Conservation (phyloP, 2,888 invertebrate species). For the Blera fallax region DNA sequence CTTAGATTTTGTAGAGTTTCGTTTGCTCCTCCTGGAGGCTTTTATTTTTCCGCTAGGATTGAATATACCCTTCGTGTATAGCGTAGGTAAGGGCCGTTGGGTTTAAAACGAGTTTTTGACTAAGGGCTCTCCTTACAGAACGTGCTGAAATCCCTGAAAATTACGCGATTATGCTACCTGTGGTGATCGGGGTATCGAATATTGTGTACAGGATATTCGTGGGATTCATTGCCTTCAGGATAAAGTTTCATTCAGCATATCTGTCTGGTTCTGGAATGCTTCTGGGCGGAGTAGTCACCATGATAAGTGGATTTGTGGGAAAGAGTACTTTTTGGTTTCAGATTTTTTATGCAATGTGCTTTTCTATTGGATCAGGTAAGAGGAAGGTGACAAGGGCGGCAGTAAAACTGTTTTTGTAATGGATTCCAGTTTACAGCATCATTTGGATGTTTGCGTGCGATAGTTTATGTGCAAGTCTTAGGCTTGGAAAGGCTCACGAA, state of each 20-base stretch:
- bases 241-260: conserved; percentile 73
- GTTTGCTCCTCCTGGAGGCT: conserved; percentile 81
- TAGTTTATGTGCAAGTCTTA: conserved; percentile 89
- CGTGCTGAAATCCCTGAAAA: conserved; percentile 82
- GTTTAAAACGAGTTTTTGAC: not conserved
- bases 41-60: conserved; percentile 89
- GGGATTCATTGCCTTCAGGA: conserved; percentile 77
- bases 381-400: not conserved
- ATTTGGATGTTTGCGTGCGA: conserved; percentile 88
- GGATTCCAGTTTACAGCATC: conserved; percentile 84
- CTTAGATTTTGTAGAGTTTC: conserved; percentile 77
- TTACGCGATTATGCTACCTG: conserved; percentile 72
- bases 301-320: conserved; percentile 86
- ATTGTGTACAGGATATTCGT: conserved; percentile 82
- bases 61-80: conserved; percentile 90
- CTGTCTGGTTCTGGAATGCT: conserved; percentile 77
- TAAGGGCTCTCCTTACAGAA: conserved; percentile 76
- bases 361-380: conserved; percentile 77
- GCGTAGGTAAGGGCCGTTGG: conserved; percentile 77
- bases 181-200: conserved; percentile 88
- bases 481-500: conserved; percentile 90
- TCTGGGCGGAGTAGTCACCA: conserved; percentile 83
- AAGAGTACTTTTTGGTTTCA: conserved; percentile 76
- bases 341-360: conserved; percentile 76
- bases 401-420: not conserved